Conservation (phyloP, 2,113 vertebrate genomes). For the Ictalurus punctatus region DNA sequence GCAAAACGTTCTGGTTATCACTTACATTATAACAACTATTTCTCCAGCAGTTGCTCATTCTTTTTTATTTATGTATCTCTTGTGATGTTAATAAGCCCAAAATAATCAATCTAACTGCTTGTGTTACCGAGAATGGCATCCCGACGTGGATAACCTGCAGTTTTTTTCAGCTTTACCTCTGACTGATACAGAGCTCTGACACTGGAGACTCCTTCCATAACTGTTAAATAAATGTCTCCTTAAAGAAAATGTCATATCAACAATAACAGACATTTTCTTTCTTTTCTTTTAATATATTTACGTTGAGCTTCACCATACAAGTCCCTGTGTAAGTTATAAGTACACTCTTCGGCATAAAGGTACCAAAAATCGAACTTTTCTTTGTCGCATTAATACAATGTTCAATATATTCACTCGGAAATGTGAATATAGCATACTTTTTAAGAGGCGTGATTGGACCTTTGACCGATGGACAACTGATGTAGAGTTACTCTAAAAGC, state of each 20-base stretch:
- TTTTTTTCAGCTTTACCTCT: no score
- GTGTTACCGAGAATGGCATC: not conserved
- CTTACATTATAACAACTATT: not conserved
- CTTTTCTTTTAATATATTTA: no score
- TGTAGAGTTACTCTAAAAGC: not conserved
- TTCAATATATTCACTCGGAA: no score
- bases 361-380: not conserved
- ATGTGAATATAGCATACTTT: no score
- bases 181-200: no score
- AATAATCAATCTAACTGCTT: not conserved
- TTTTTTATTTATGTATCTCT: not conserved
- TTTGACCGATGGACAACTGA: not conserved
- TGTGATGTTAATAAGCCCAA: not conserved
- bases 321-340: not conserved
- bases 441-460: not conserved
- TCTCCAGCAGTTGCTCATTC: no score
- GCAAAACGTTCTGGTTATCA: not conserved
- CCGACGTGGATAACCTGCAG: not conserved
- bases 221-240: no score
- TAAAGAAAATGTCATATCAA: no score
- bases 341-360: not conserved
- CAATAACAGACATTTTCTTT: no score
- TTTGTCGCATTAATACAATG: no score
- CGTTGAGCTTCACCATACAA: no score
- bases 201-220: no score